Evolutionary conservation across 2,797 vertebrate species (phyloP).

Genomic region (Dermochelys coriacea): DNA sequence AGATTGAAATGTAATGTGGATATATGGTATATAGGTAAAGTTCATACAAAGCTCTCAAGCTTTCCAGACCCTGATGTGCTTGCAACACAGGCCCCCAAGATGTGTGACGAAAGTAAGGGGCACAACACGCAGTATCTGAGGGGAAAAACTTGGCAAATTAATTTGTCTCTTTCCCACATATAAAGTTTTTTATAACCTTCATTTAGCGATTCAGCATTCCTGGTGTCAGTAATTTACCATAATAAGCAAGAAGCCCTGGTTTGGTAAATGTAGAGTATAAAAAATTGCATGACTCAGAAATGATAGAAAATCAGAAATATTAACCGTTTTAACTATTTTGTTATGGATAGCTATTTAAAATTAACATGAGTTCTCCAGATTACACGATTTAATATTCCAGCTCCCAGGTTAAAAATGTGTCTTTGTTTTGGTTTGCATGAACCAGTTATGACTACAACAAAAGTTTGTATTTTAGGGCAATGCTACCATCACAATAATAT

Average conservation of each 20-base stretch:
- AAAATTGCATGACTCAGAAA: neutral
- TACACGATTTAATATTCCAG: conserved; percentile 51
- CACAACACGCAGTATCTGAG: rapidly evolving
- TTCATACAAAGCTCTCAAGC: neutral
- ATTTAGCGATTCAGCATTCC: neutral
- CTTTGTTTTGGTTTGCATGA: neutral
- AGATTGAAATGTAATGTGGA: neutral
- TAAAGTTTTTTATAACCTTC: neutral
- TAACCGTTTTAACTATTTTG: neutral
- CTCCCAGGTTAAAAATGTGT: neutral
- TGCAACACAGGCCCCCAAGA: neutral
- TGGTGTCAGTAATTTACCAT: neutral
- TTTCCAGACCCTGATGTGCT: neutral
- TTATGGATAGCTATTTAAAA: neutral
- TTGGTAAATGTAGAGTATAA: neutral
- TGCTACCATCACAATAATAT: conserved; percentile 24
- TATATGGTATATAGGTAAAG: neutral
- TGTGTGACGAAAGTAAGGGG: neutral
- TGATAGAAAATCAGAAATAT: neutral
- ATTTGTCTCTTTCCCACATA: neutral
- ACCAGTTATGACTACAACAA: neutral
- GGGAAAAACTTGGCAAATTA: neutral
- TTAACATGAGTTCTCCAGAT: neutral
- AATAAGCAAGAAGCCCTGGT: neutral
- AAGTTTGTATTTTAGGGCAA: conserved; percentile 39